A percentile compares a stretch with the other conserved stretches of the same genome.
Evolutionary conservation across 2,113 vertebrate genomes (phyloP).

Genomic region (Dicrurus megarhynchus): DNA sequence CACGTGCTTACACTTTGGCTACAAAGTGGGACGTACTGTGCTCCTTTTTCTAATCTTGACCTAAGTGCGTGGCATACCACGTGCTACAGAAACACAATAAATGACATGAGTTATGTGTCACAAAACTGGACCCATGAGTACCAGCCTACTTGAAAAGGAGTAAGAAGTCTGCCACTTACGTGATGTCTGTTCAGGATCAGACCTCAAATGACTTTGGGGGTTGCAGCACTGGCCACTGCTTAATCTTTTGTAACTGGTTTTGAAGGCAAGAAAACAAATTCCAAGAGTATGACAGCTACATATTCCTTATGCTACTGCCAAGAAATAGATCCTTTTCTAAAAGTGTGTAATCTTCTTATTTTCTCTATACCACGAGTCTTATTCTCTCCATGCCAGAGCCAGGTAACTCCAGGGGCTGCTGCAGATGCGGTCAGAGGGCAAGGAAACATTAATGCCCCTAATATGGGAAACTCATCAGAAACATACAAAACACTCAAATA

Average conservation of each 20-base stretch:
- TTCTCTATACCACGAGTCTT: not conserved
- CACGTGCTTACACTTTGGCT: not conserved
- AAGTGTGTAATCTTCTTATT: not conserved
- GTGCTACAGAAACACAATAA: not conserved
- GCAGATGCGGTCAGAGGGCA: not conserved
- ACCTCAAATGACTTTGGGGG: not conserved
- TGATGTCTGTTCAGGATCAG: not conserved
- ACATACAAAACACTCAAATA: accelerated
- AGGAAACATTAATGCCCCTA: accelerated
- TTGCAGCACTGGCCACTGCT: not conserved
- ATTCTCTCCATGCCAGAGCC: not conserved
- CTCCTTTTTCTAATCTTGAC: not conserved
- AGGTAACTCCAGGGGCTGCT: not conserved
- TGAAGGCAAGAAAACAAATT: not conserved
- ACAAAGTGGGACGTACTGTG: accelerated
- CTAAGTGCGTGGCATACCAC: not conserved
- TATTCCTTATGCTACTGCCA: not conserved
- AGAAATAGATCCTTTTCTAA: not conserved
- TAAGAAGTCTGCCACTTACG: not conserved
- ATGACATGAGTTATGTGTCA: not conserved
- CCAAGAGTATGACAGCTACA: not conserved
- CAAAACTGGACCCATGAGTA: not conserved
- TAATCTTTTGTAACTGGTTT: not conserved
- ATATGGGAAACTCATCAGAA: not conserved
- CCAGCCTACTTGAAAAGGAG: not conserved